Percentiles rank a stretch among this genome's conserved stretches.
phyloP scores from a whole-genome alignment of 2,113 vertebrate species.

The Cygnus atratus region DNA sequence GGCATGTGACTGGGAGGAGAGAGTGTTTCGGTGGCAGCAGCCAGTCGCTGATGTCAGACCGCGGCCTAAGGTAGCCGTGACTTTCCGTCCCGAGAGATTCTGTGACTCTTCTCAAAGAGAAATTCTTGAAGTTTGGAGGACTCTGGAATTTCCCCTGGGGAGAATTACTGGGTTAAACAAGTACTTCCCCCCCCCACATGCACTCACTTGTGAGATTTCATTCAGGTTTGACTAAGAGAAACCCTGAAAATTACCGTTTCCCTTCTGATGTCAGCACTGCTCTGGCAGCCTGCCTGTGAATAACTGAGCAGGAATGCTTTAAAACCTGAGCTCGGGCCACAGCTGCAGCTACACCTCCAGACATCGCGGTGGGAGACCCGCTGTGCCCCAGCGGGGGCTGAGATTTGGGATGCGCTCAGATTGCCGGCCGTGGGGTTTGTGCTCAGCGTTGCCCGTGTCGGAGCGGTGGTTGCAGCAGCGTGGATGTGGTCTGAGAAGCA shows the following conservation, averaged over 20 bases:
- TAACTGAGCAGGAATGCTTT: neutral
- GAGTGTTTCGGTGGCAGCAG: neutral
- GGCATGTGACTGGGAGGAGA: neutral
- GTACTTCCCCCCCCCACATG: neutral
- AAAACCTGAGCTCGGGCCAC: neutral
- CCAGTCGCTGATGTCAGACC: rapidly evolving
- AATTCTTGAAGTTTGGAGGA: neutral
- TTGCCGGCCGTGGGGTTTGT: neutral
- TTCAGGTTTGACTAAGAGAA: conserved; percentile 57
- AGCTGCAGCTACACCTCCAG: neutral
- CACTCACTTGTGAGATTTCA: neutral
- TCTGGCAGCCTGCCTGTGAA: conserved; percentile 10
- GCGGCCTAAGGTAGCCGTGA: neutral
- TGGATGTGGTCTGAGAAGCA: rapidly evolving
- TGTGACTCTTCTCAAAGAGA: neutral
- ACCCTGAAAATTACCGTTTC: conserved; percentile 15
- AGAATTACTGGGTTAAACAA: neutral
- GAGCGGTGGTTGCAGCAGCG: rapidly evolving
- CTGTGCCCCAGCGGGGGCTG: neutral
- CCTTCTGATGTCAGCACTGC: neutral
- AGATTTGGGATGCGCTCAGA: rapidly evolving
- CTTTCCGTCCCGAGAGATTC: neutral
- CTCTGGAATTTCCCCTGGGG: neutral
- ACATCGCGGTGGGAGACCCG: rapidly evolving
- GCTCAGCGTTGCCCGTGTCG: rapidly evolving